Evolutionary conservation across 2,888 invertebrate species (phyloP).

Genomic region (Theretra japonica): DNA sequence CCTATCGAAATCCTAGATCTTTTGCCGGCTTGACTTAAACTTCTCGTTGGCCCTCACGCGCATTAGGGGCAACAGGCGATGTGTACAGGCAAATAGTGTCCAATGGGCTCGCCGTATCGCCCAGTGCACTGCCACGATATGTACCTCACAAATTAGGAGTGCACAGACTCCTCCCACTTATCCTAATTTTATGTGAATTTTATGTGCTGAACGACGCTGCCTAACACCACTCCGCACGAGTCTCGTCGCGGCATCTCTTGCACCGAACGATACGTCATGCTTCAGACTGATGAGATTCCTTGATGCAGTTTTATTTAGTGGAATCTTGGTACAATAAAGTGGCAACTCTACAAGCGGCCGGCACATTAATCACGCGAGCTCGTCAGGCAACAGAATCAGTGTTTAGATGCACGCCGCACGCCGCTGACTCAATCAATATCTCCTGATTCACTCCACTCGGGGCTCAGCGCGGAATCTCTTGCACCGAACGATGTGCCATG

Average conservation of each 20-base stretch:
- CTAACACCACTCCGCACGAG: background rate
- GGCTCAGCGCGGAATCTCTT: background rate
- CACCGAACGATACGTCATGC: background rate
- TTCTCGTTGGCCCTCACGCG: too few relatives aligned
- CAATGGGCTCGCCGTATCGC: too few relatives aligned
- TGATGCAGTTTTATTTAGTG: background rate
- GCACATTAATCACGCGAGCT: conserved; percentile 19
- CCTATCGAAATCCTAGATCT: too few relatives aligned
- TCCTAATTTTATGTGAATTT: too few relatives aligned
- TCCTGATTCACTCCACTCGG: background rate
- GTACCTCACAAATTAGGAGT: too few relatives aligned
- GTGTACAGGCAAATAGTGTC: too few relatives aligned
- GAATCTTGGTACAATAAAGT: background rate
- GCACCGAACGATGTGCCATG: background rate
- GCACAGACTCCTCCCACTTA: too few relatives aligned
- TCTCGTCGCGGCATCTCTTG: background rate
- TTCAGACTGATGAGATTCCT: background rate
- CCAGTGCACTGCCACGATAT: too few relatives aligned
- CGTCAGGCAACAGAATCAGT: conserved; percentile 52
- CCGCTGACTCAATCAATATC: conserved; percentile 23
- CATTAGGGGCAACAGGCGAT: too few relatives aligned
- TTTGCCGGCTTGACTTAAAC: too few relatives aligned
- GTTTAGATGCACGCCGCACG: conserved; percentile 49
- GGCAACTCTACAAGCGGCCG: background rate
- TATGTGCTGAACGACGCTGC: too few relatives aligned